Evolutionary conservation across 2,888 invertebrate genomes (phyloP), one percentile per base, ranked within the genome.

Genomic region (Coelogynopora nodosa): DNA sequence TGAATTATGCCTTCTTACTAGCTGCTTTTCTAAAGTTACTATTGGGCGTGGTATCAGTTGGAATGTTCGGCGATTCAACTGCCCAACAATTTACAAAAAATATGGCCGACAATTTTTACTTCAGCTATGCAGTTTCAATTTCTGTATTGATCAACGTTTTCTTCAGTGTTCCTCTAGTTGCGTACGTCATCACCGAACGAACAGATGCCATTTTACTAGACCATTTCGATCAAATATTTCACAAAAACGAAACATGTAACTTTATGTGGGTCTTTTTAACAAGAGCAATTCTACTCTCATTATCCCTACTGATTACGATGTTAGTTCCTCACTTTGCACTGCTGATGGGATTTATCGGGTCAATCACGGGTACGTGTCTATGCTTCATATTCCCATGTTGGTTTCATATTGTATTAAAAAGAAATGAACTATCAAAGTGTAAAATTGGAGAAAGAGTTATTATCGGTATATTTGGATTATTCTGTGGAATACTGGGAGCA

Each of bases 271-370:
- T 87, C 18, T 30, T 87, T 0, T n/a, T 87, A 18, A 87, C 84
- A n/a, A 86, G 87, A 26, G 31, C 31, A 23, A 86, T 74, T 27
- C 49, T 87, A 0, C 67, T 87, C 13, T n/a, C 82, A n/a, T 27
- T 67, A 0, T 31, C 30, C 2, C 31, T 87, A 49, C 67, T 87
- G 10, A 86, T 67, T n/a, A 67, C 67, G 13, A 74, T 87, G 67
- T 29, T 87, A 5, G 87, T 87, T 10, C 87, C 87, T 0, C 87
- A 87, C 74, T 87, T 87, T 28, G 87, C 87, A 26, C 86, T 87
- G 13, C 67, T 87, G 31, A 87, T 87, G 87, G 67, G 87, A 26
- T 67, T 87, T 26, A 31, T 87, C 30, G 87, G 87, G 18, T 87
- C 87, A 0, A 31, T 87, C 29, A 87, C 87, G 30, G 87, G 87